Evolutionary conservation across 2,888 invertebrate species (phyloP), one percentile per base, ranked within the genome.

Genomic region (Drosophila lutescens): DNA sequence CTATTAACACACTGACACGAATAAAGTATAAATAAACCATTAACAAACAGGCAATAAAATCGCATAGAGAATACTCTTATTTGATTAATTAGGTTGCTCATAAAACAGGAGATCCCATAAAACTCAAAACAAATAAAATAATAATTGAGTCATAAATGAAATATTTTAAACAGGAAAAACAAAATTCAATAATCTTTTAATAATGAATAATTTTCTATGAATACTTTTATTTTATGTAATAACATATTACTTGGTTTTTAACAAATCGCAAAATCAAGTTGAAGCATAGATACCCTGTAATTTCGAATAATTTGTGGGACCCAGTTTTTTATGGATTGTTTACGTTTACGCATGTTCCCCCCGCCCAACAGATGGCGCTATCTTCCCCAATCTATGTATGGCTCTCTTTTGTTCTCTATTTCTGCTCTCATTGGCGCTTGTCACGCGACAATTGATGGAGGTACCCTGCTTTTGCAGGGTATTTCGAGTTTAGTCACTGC

Each of bases 361-460:
- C 32, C n/a, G 57, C 10, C 58, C 57, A 30, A 58, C 58, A 58
- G 40, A 49, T 49, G 49, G 41, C 47, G 36, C 46, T 46, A 46
- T 63, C 30, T 63, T 30, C 12, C 4, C 34, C 34, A 12, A 34
- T 34, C 34, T 34, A 34, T 13, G 5, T 30, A 30, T 34, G 34
- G 12, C 13, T 44, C 40, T 34, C 66, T 47, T 40, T 23, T 40
- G 26, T 10, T 49, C 34, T 26, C 26, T 17, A 8, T 30, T 23
- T 26, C 8, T 17, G n/a, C n/a, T n/a, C 10, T 15, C 15, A 47
- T 17, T 47, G 47, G 4, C 20, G 50, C 49, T 38, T 26, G 62
- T 66, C 62, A 62, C 62, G 62, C 62, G 34, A 66, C 23, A 34
- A 26, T 41, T n/a, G 26, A 9, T 17, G 40, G 1, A 23, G 40